Base-by-base conservation (phyloP, 2,888 invertebrate genomes). In the Protonemura montana region DNA sequence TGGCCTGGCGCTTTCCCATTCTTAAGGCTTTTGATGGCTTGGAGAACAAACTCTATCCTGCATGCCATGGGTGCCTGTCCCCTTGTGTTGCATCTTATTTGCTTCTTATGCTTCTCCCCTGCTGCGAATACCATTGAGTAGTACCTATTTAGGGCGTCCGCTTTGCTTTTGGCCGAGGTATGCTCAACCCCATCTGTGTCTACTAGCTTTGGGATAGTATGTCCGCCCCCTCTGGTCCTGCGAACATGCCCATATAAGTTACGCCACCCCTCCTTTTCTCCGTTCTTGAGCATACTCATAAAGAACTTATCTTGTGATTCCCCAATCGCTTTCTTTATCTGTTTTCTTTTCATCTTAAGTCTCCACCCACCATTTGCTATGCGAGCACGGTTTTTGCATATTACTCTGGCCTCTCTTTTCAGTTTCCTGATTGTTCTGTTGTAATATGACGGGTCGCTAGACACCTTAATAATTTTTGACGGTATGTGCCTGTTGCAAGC, bases 81-180 rank as follows among this genome's bases (percentile, higher is more conserved):
- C 35, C 42, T 41, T 21, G 21, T 41, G n/a, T 26, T 25, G 21
- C 82, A 26, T 35, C 41, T 35, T 26, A 30, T 21, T 3, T 41
- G 41, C 7, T 41, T 21, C 26, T 25, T 82, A 21, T 25, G 6
- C 27, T 21, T 26, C 35, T n/a, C 78, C 10, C 78, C 28, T 26
- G 30, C 82, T 25, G 28, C n/a, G 30, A 82, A 82, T 25, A 82
- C 82, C 82, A 16, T n/a, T n/a, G 29, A 28, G 30, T 82, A 82
- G 30, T 30, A 30, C 21, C 21, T 29, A 25, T 82, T 82, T 16
- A 27, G 30, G n/a, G 82, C 82, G 13, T 82, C 35, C 30, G 82
- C 82, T 25, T 82, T 82, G n/a, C 30, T 41, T 41, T 82, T n/a
- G 13, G 92, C 98, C 59, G 59, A 21, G 2, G 3, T 21, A 21